Evolutionary conservation across 2,888 invertebrate species (phyloP).

Genomic region (Hypomecis punctinalis): DNA sequence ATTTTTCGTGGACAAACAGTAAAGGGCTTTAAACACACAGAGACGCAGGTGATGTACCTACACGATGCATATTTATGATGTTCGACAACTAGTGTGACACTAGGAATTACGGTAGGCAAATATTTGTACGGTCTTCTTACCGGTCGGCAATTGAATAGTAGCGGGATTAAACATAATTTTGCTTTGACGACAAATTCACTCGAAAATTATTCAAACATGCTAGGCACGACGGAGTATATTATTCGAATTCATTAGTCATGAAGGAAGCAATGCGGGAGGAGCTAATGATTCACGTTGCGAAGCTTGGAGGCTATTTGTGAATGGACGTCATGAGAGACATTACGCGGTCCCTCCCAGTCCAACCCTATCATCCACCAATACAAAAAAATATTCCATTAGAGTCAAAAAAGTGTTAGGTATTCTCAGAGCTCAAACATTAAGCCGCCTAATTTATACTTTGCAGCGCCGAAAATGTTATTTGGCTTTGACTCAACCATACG

Average conservation of each 20-base stretch:
- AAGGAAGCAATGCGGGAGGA: slow-evolving; percentile 44
- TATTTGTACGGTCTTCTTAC: slow-evolving; percentile 67
- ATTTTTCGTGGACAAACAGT: slow-evolving; percentile 80
- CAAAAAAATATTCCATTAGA: slow-evolving; percentile 59
- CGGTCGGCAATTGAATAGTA: slow-evolving; percentile 40
- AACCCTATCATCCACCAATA: slow-evolving; percentile 61
- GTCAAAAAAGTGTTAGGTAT: slow-evolving; percentile 61
- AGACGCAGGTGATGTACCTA: slow-evolving; percentile 69
- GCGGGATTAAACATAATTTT: slow-evolving; percentile 16
- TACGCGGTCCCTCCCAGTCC: slow-evolving; percentile 55
- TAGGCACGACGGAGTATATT: slow-evolving; percentile 16
- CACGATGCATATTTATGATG: slow-evolving; percentile 81
- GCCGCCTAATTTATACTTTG: slow-evolving; percentile 67
- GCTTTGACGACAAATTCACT: slow-evolving; percentile 26
- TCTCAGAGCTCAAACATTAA: slow-evolving; percentile 55
- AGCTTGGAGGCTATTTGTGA: slow-evolving; percentile 65
- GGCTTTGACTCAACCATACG: slow-evolving; percentile 61
- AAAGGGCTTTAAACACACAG: slow-evolving; percentile 71
- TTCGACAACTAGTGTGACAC: slow-evolving; percentile 74
- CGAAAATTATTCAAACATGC: slow-evolving; percentile 29
- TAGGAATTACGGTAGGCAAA: slow-evolving; percentile 68
- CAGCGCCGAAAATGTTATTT: slow-evolving; percentile 54
- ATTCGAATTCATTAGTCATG: slow-evolving; percentile 44
- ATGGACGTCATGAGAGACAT: slow-evolving; percentile 56
- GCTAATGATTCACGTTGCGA: slow-evolving; percentile 59